A percentile compares a stretch with the other conserved stretches of the same genome.
These are phyloP conservation scores for Diachasma alloeum DNA, from an alignment of 1,140 invertebrate genomes.

Conservation along the genomic window DNA sequence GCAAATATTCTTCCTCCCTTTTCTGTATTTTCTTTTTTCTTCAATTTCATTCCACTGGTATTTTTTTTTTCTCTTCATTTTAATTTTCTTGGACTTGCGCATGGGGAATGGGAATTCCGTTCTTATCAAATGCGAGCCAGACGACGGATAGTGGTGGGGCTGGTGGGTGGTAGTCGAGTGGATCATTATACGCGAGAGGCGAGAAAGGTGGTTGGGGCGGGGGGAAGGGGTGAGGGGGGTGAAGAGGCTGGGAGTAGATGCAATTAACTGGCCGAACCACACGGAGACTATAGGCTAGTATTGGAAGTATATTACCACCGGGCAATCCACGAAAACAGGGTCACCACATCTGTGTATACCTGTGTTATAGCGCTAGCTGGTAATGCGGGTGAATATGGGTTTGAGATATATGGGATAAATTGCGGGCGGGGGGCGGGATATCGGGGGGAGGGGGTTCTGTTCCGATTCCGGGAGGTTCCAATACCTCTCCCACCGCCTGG, in stretches of 20 bases:
- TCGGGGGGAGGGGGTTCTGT: neutral
- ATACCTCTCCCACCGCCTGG: neutral
- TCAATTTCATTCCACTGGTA: neutral
- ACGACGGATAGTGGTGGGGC: neutral
- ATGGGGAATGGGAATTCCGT: neutral
- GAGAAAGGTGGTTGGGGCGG: neutral
- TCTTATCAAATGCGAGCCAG: neutral
- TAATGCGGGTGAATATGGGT: neutral
- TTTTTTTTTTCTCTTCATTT: slow-evolving; percentile 1
- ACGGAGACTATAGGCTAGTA: neutral
- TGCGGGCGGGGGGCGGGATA: neutral
- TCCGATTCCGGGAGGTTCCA: neutral
- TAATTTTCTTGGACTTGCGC: neutral
- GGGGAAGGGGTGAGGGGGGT: neutral
- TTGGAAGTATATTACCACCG: slow-evolving; percentile 8
- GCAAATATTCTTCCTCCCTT: slow-evolving; percentile 4
- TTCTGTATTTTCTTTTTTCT: neutral
- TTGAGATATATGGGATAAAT: neutral
- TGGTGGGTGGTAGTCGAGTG: neutral
- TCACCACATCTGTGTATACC: neutral
- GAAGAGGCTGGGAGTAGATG: neutral
- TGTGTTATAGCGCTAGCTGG: neutral
- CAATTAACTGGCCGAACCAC: slow-evolving; percentile 17
- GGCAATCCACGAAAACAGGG: slow-evolving; percentile 2
- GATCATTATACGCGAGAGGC: slow-evolving; percentile 2